Percentiles rank a stretch among this genome's conserved stretches.
Conservation (phyloP, 2,113 vertebrate species). For the Hippopotamus amphibius region DNA sequence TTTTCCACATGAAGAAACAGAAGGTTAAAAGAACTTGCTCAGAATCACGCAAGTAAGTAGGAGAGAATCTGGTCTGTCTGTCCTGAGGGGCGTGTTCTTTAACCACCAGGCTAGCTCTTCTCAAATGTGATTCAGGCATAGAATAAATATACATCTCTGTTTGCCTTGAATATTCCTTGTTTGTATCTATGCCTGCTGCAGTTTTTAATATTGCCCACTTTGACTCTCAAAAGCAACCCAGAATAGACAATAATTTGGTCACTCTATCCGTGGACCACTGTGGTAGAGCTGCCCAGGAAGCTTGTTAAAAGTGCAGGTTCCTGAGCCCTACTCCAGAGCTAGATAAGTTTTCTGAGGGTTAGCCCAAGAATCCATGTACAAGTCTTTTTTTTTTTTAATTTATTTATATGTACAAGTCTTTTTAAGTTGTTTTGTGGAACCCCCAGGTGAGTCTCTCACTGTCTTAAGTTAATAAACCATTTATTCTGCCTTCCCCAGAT, state of each 20-base stretch:
- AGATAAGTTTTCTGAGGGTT: not conserved
- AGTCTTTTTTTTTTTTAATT: not conserved
- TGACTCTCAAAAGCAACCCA: not conserved
- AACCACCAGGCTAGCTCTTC: not conserved
- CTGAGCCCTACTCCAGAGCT: not conserved
- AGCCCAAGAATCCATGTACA: not conserved
- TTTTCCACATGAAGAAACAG: not conserved
- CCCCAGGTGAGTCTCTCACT: not conserved
- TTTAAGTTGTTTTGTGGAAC: not conserved
- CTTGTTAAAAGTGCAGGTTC: not conserved
- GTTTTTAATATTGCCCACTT: not conserved
- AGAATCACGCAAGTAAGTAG: not conserved
- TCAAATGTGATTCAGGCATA: not conserved
- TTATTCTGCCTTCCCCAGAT: not conserved
- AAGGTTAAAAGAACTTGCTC: not conserved
- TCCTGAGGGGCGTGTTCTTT: not conserved
- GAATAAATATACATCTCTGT: not conserved
- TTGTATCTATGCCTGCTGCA: not conserved
- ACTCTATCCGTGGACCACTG: not conserved
- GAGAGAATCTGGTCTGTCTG: not conserved
- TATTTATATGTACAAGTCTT: not conserved
- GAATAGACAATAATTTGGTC: not conserved
- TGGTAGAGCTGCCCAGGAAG: not conserved
- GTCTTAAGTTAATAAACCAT: not conserved
- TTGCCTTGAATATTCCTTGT: not conserved